phyloP scores from a whole-genome alignment of 2,888 invertebrate genomes.

The Eumerus sabulonum region DNA sequence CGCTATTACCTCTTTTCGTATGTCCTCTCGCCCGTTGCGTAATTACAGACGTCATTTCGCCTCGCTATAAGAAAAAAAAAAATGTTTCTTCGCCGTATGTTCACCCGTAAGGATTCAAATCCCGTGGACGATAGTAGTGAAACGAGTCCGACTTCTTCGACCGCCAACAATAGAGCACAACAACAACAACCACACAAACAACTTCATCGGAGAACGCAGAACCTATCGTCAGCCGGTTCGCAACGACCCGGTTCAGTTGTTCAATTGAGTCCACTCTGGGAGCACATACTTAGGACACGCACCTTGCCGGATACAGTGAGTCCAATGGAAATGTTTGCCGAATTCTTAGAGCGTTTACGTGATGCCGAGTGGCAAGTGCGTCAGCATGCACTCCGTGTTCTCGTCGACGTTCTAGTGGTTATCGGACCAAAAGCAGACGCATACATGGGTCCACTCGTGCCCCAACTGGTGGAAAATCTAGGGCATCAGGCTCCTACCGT shows the following conservation, averaged over 20 bases:
- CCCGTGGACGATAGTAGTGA: slow-evolving; percentile 32
- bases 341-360: slow-evolving; percentile 85
- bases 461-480: slow-evolving; percentile 87
- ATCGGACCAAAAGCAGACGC: slow-evolving; percentile 85
- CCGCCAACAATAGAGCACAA: slow-evolving; percentile 36
- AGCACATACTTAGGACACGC: slow-evolving; percentile 87
- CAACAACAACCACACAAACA: slow-evolving; percentile 34
- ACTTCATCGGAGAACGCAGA: slow-evolving; percentile 1
- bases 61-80: slow-evolving; percentile 12
- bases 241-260: slow-evolving; percentile 70
- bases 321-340: slow-evolving; percentile 84
- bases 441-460: slow-evolving; percentile 83
- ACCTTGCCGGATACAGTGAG: slow-evolving; percentile 86
- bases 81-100: slow-evolving; percentile 77
- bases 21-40: slow-evolving; percentile 46
- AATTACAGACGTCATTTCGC: slow-evolving; percentile 28
- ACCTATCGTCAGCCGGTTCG: slow-evolving; percentile 55
- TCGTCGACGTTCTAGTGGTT: slow-evolving; percentile 88
- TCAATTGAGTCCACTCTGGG: slow-evolving; percentile 89
- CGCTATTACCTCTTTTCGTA: background rate
- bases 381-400: slow-evolving; percentile 88
- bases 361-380: slow-evolving; percentile 92
- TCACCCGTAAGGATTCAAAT: slow-evolving; percentile 73
- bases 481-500: slow-evolving; percentile 90
- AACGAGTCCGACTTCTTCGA: slow-evolving; percentile 39